Evolutionary conservation across 2,888 invertebrate genomes (phyloP), one percentile per base, ranked within the genome.

Genomic region (Pyrrhosoma nymphula): DNA sequence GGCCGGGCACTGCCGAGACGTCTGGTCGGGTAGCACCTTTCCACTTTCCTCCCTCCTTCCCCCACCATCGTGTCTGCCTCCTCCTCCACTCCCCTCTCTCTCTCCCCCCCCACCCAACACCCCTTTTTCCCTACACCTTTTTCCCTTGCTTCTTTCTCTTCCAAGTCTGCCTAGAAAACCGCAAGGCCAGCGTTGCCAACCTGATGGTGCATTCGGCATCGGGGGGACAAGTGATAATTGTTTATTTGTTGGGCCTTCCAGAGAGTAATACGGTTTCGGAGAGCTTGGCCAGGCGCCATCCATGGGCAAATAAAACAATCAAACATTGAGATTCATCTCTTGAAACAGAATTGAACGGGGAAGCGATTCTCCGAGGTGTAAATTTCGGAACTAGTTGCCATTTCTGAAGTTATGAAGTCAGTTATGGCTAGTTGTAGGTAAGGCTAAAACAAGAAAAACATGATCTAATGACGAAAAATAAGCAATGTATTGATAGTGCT

Each of bases 111-210:
- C n/a, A 30, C 56, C 93, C 93, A 35, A 82, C 93, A 47, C 93
- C 93, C 93, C 56, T 91, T 69, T 69, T 69, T 60, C 47, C 91
- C 93, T 93, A 69, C 75, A 75, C 93, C 47, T 75, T 75, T 93
- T 93, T 93, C 93, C 69, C 56, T 90, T 56, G 8, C 90, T 90
- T 91, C 56, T 56, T 91, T 39, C 91, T 90, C 90, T 56, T 91
- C 91, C 93, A 93, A 93, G 93, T 93, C 93, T 93, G 69, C 69
- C 93, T 93, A 93, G 93, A 93, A 93, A 93, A 93, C 93, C 93
- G 93, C 93, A 93, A 93, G 93, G 93, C 16, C 93, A 93, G 93
- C 69, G 93, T 75, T 93, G 75, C 93, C 93, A 93, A 93, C 69
- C 93, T 69, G 69, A 56, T 39, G 35, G 93, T n/a, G 75, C 69